A percentile compares a stretch with the other conserved stretches of the same genome.
Evolutionary conservation across 2,797 vertebrate species (phyloP).

Genomic region (Sebastes kiyomatsui): DNA sequence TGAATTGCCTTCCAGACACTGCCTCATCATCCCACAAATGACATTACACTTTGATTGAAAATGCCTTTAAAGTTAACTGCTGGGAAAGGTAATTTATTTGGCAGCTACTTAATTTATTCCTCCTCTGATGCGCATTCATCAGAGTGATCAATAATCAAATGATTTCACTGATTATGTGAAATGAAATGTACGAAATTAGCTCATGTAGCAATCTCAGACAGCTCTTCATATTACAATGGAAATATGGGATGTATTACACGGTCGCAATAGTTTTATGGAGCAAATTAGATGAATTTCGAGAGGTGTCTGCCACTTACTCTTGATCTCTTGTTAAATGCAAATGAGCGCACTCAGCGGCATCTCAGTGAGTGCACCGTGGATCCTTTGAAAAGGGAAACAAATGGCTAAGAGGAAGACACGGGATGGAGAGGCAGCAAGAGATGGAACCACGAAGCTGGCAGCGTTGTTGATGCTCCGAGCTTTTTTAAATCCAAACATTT

Average conservation of each 20-base stretch:
- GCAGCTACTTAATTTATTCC: slow-evolving; percentile 75
- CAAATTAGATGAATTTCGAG: slow-evolving; percentile 64
- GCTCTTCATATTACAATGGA: slow-evolving; percentile 39
- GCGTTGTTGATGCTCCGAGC: slow-evolving; percentile 10
- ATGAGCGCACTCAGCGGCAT: slow-evolving; percentile 47
- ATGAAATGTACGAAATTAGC: slow-evolving; percentile 50
- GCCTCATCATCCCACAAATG: slow-evolving; percentile 72
- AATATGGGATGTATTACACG: slow-evolving; percentile 37
- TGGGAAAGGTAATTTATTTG: slow-evolving; percentile 77
- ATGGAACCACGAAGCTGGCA: neutral
- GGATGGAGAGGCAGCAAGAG: slow-evolving; percentile 1
- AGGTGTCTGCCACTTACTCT: slow-evolving; percentile 53
- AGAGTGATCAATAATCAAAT: slow-evolving; percentile 77
- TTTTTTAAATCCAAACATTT: slow-evolving; percentile 33
- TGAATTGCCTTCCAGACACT: slow-evolving; percentile 66
- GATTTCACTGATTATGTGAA: slow-evolving; percentile 67
- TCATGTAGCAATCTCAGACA: slow-evolving; percentile 20
- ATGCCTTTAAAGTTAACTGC: slow-evolving; percentile 77
- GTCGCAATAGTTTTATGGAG: slow-evolving; percentile 41
- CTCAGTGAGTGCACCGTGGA: slow-evolving; percentile 30
- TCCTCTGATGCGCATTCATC: slow-evolving; percentile 72
- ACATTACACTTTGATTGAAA: slow-evolving; percentile 76
- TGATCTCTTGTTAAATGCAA: slow-evolving; percentile 72
- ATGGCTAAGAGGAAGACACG: slow-evolving; percentile 14
- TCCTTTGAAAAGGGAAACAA: slow-evolving; percentile 46